Percentiles rank a stretch among this genome's conserved stretches.
These are phyloP conservation scores for Diarsia rubi DNA, from an alignment of 2,888 invertebrate genomes.

Conservation along the genomic window DNA sequence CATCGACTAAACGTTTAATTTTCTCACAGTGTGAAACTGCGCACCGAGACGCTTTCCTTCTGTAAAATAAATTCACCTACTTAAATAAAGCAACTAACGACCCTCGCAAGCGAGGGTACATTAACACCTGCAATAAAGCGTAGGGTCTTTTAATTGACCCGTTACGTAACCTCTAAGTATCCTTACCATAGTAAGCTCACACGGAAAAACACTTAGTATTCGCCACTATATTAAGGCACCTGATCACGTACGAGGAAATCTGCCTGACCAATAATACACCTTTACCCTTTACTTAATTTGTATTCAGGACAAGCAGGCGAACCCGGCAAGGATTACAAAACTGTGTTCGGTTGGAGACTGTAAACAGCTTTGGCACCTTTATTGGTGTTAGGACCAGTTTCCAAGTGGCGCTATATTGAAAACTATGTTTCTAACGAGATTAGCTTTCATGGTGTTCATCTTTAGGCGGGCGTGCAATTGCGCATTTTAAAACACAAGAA, in stretches of 20 bases:
- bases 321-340: conserved; percentile 81
- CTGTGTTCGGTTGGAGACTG: conserved; percentile 79
- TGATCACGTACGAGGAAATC: conserved; percentile 83
- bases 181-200: conserved; percentile 69
- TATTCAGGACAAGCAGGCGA: conserved; percentile 76
- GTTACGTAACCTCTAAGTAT: conserved; percentile 71
- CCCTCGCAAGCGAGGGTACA: conserved; percentile 35
- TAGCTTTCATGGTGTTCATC: conserved; percentile 9
- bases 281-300: conserved; percentile 82
- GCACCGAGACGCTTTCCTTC: conserved; percentile 1
- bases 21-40: conserved; percentile 17
- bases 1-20: conserved; percentile 1
- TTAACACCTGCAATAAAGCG: conserved; percentile 57
- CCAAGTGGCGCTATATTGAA: conserved; percentile 66
- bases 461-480: conserved; percentile 4
- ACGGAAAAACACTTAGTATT: conserved; percentile 81
- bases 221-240: conserved; percentile 75
- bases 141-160: conserved; percentile 71
- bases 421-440: conserved; percentile 56
- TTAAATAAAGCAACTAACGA: conserved; percentile 45
- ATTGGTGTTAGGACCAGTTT: conserved; percentile 73
- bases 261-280: conserved; percentile 86
- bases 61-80: conserved; percentile 36
- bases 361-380: conserved; percentile 80
- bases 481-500: conserved; percentile 3